Conservation (phyloP, 2,888 invertebrate genomes). For the Himalopsyche kuldschensis region DNA sequence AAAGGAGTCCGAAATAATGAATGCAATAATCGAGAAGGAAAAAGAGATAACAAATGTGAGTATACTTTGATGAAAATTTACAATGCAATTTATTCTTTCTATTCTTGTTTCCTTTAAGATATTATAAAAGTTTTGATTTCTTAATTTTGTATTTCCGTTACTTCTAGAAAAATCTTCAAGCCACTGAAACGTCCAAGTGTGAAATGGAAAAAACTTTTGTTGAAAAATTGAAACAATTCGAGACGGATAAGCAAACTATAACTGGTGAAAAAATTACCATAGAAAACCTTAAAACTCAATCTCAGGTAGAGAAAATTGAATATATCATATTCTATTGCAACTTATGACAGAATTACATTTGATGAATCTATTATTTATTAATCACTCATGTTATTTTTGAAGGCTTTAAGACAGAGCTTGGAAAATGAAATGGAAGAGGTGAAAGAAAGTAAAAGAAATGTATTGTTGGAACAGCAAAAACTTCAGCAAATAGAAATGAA, state of each 20-base stretch:
- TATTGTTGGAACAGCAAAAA: conserved; percentile 22
- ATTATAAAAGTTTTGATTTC: no score
- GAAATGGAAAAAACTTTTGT: conserved; percentile 52
- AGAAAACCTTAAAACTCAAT: conserved; percentile 50
- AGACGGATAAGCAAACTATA: conserved; percentile 49
- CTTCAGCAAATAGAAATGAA: conserved; percentile 50
- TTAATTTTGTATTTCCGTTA: background rate
- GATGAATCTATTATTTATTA: background rate
- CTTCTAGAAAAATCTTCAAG: conserved; percentile 19
- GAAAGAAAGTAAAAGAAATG: conserved; percentile 45
- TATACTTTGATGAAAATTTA: background rate
- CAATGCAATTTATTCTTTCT: no score
- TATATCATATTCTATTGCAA: background rate
- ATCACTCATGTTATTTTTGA: conserved; percentile 31
- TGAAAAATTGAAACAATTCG: conserved; percentile 51
- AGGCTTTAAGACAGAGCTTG: conserved; percentile 55
- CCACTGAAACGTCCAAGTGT: conserved; percentile 44
- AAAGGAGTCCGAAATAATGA: conserved; percentile 63
- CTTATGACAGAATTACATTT: no score
- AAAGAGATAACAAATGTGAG: conserved; percentile 62
- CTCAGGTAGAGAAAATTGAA: conserved; percentile 47
- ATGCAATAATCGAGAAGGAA: conserved; percentile 60
- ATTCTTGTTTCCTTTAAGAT: no score
- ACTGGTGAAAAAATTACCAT: conserved; percentile 52
- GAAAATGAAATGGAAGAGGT: conserved; percentile 54